Base-by-base conservation (phyloP, 2,797 vertebrate genomes). In the Typhlichthys eigenmanni region DNA sequence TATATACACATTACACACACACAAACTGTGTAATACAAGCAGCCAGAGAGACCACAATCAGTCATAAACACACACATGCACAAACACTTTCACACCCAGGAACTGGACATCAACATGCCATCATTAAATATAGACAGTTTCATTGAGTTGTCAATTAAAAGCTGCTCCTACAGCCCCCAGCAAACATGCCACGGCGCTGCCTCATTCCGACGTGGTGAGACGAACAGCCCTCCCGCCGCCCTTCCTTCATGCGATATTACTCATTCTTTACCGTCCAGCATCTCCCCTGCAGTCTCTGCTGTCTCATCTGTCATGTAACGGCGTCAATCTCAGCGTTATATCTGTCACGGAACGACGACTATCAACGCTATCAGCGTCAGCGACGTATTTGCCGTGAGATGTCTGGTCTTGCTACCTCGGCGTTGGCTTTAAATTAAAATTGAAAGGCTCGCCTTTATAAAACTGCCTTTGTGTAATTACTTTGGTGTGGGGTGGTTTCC, bases 71-170 rank as follows among this genome's bases (percentile, higher is more conserved):
- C 43, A 19, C 47, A 60, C 14, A 29, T 24, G 13, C 32, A 50
- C 17, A 17, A 12, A 43, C 38, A 43, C 38, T 43, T 66, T 64
- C 54, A 14, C 65, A 69, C 48, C 45, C 58, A 38, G 49, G 12
- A 67, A 64, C 71, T 62, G 73, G 78, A 71, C 68, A 70, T 69
- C 63, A 69, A 71, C 53, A 63, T 45, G 51, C 16, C 43, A 67
- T 54, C 60, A 62, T 67, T 60, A 64, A 64, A 68, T 71, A n/a
- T 38, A 60, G 51, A 6, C 38, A 38, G 38, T 57, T 43, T 62
- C 12, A 49, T 68, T 64, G 17, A 67, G 68, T 71, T 68, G 68
- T 60, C 68, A 62, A 70, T 29, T 62, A 58, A 59, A 43, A 54
- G 55, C 13, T 13, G 19, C 54, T 58, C 65, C 64, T 58, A 62